Evolutionary conservation across 2,888 invertebrate genomes (phyloP).

Genomic region (Erpobdella octoculata): DNA sequence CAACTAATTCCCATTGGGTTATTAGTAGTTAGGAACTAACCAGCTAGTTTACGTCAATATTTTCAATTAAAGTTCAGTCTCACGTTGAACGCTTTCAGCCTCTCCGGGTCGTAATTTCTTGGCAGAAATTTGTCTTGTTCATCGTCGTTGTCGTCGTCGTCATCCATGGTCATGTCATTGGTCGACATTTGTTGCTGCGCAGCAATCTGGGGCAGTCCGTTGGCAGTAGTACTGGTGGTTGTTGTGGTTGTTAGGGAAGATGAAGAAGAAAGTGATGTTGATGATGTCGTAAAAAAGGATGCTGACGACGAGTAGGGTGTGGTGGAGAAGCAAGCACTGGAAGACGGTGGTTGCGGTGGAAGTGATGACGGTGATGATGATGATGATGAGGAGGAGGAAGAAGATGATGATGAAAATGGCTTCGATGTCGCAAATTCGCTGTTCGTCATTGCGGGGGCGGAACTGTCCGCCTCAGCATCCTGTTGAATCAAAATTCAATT

Average conservation of each 20-base stretch:
- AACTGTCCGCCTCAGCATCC: background rate
- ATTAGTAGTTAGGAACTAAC: background rate
- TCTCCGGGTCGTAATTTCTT: conserved; percentile 67
- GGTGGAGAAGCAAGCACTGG: background rate
- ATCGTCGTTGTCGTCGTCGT: conserved; percentile 80
- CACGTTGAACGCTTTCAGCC: conserved; percentile 90
- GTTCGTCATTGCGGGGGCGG: too few relatives aligned
- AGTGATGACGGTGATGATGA: conserved; percentile 4
- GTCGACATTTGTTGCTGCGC: background rate
- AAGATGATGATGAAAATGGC: background rate
- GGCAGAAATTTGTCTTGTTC: conserved; percentile 56
- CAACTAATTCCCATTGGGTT: too few relatives aligned
- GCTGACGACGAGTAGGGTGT: conserved; percentile 1
- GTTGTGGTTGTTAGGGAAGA: conserved; percentile 1
- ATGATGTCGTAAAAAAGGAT: background rate
- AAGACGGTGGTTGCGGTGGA: background rate
- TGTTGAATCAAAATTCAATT: background rate
- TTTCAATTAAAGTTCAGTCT: conserved; percentile 18
- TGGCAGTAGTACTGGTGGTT: background rate
- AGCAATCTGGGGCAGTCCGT: background rate
- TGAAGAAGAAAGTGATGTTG: conserved; percentile 5
- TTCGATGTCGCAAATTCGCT: background rate
- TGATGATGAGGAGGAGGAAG: background rate
- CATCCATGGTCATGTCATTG: conserved; percentile 52
- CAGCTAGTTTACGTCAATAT: background rate